Evolutionary conservation across 2,113 vertebrate species (phyloP).

Genomic region (Mesembrinibis cayennensis): DNA sequence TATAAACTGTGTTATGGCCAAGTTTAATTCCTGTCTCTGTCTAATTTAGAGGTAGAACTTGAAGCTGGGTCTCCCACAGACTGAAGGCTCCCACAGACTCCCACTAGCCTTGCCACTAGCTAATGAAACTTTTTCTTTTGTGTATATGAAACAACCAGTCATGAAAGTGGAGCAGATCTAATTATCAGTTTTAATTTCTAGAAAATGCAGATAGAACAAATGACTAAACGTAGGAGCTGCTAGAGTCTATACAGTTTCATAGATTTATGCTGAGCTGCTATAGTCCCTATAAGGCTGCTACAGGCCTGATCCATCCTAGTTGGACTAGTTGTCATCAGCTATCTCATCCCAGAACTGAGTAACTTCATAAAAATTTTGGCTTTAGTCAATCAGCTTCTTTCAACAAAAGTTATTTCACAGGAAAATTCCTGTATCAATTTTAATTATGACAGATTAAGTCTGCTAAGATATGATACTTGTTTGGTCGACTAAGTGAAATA

Average conservation of each 20-base stretch:
- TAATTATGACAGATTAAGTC: background rate
- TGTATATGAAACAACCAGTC: background rate
- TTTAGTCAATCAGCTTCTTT: background rate
- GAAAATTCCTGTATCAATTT: background rate
- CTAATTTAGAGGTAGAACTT: background rate
- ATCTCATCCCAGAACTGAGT: background rate
- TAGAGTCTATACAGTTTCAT: background rate
- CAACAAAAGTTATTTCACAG: background rate
- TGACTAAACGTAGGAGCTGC: background rate
- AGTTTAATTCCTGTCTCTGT: background rate
- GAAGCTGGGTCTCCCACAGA: background rate
- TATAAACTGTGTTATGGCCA: background rate
- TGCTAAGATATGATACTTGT: background rate
- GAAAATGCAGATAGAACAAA: background rate
- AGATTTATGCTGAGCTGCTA: background rate
- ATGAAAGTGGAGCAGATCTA: background rate
- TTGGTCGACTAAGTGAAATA: background rate
- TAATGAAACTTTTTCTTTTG: background rate
- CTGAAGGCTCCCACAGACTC: background rate
- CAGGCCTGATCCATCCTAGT: background rate
- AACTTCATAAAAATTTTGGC: slow-evolving; percentile 8
- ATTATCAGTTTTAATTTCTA: background rate
- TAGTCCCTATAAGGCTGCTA: background rate
- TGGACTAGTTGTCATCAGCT: background rate
- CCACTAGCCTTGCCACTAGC: background rate